Conservation (phyloP, 2,113 vertebrate genomes). For the Lamprologus tigripictilis region DNA sequence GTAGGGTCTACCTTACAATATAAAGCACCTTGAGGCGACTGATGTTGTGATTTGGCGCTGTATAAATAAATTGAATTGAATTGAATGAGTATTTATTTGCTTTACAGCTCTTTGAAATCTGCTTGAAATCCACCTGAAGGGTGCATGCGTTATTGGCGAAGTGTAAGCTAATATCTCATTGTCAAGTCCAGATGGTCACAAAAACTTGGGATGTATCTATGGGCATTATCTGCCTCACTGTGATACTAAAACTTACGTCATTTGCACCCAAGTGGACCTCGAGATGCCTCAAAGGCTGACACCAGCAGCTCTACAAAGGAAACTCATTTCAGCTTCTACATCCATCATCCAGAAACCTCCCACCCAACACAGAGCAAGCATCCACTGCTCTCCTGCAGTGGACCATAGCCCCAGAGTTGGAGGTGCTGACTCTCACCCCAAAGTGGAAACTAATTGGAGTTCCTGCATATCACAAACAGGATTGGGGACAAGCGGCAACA, state of each 20-base stretch:
- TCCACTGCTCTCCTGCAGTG: background rate
- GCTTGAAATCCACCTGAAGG: background rate
- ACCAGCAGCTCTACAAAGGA: background rate
- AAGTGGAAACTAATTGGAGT: background rate
- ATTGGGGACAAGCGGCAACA: background rate
- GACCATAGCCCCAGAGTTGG: background rate
- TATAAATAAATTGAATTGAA: background rate
- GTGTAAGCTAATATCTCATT: background rate
- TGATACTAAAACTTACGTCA: rapidly evolving
- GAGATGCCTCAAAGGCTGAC: background rate
- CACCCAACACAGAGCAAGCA: background rate
- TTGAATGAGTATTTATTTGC: background rate
- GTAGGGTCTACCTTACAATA: background rate
- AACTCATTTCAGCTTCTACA: background rate
- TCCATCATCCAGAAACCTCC: background rate
- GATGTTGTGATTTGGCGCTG: background rate
- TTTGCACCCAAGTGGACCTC: background rate
- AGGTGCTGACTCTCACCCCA: background rate
- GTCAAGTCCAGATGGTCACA: background rate
- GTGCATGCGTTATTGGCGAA: background rate
- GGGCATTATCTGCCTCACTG: background rate
- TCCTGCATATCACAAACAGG: background rate
- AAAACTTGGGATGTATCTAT: background rate
- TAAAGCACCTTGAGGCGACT: rapidly evolving
- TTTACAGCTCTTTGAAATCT: background rate